Evolutionary conservation across 2,113 vertebrate species (phyloP), one percentile per base, ranked within the genome.

Genomic region (Stigmatopora argus): DNA sequence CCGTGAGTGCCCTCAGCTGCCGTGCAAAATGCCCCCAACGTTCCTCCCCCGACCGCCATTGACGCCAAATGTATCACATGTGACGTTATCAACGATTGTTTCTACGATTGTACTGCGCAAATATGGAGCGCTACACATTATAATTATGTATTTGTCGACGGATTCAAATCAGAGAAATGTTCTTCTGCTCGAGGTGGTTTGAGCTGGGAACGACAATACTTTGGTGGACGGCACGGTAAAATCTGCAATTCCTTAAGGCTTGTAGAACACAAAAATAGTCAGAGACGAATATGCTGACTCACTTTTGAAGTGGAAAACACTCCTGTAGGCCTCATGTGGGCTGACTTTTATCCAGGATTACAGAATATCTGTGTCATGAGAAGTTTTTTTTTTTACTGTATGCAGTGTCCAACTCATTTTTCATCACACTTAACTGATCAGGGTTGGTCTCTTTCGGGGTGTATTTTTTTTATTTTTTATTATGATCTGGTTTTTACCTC

Each of bases 1-100:
- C 69, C 73, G 19, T 15, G 53, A 49, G 53, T 82, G 72, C 79
- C 61, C 67, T 69, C 71, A 74, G 59, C 21, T 15, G 44, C 65
- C 70, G 53, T 38, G 21, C 5, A 12, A n/a, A 21, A 45, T 65
- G 66, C 71, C 46, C 64, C 4, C 78, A 41, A 41, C 38, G 6
- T 41, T 41, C 38, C 38, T 41, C 38, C 38, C 26, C 26, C 26
- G 26, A 31, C 26, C 26, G 26, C 26, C 26, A 31, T 31, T 31
- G 26, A 52, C 18, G 17, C 62, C 62, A 31, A 46, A n/a, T 14
- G 0, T 5, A 59, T 45, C 38, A 12, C 55, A 12, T 19, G 38
- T 62, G 59, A 75, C 66, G 71, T 46, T 44, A 58, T 68, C 67
- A 65, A 51, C 57, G 31, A 72, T 38, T 61, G 7, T 61, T 44